Conservation (phyloP, 2,113 vertebrate genomes). For the Synodontis membranacea region DNA sequence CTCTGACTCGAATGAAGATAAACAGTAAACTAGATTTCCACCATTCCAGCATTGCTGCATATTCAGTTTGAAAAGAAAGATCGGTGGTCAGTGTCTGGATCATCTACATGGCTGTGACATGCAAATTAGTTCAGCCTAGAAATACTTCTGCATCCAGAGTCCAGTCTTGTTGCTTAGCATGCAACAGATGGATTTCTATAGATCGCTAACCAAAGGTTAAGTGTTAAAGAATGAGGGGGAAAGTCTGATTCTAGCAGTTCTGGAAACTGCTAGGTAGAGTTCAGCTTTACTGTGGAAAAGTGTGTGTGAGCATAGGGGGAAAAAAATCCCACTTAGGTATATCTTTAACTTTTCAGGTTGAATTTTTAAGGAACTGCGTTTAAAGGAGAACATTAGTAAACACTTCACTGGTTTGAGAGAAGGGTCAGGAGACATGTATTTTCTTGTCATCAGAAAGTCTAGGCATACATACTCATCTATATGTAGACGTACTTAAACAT, state of each 20-base stretch:
- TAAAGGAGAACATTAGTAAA: background rate
- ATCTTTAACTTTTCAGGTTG: background rate
- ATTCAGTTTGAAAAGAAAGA: background rate
- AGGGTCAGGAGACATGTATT: background rate
- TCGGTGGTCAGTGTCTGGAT: background rate
- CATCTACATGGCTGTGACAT: background rate
- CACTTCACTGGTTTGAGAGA: background rate
- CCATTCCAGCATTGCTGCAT: background rate
- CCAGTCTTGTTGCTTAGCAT: background rate
- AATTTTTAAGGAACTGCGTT: background rate
- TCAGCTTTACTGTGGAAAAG: background rate
- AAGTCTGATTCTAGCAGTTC: background rate
- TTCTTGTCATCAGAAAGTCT: background rate
- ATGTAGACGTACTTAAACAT: background rate
- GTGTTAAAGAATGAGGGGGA: background rate
- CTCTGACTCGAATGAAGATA: background rate
- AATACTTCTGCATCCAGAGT: background rate
- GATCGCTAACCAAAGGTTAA: background rate
- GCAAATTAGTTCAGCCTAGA: background rate
- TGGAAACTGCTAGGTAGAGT: background rate
- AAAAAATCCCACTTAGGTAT: background rate
- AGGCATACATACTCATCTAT: background rate
- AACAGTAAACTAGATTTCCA: background rate
- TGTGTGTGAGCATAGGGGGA: background rate
- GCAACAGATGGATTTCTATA: background rate